A percentile compares a stretch with the other conserved stretches of the same genome.
Conservation (phyloP, 1,140 invertebrate genomes). For the Cataglyphis hispanica region DNA sequence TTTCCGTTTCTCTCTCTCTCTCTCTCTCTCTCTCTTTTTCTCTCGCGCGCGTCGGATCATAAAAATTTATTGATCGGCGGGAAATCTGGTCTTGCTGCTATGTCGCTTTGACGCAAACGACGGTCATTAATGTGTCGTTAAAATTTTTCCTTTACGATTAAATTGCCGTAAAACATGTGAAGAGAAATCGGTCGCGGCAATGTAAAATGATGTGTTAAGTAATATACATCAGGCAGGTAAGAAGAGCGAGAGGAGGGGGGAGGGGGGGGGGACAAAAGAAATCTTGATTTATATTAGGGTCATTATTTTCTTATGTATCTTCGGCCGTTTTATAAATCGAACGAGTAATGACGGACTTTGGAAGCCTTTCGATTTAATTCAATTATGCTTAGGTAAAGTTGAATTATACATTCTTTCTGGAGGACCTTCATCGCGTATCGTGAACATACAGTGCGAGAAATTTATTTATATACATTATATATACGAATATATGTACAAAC, state of each 20-base stretch:
- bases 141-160: slow-evolving; percentile 38
- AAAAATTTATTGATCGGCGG: slow-evolving; percentile 38
- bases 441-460: no score
- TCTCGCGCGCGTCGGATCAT: neutral
- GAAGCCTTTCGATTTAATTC: slow-evolving; percentile 1
- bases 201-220: slow-evolving; percentile 55
- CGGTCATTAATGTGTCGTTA: slow-evolving; percentile 35
- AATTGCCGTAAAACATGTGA: neutral
- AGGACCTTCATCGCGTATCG: neutral
- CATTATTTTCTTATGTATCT: slow-evolving; percentile 47
- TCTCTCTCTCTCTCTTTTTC: no score
- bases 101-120: neutral
- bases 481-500: no score
- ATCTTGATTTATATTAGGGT: neutral
- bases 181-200: slow-evolving; percentile 48
- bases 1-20: no score
- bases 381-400: slow-evolving; percentile 7
- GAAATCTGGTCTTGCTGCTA: neutral
- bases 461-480: no score
- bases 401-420: neutral
- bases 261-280: neutral
- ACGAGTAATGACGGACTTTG: neutral
- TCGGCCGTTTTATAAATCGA: slow-evolving; percentile 14
- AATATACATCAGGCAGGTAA: neutral
- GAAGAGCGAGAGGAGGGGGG: no score